Evolutionary conservation across 2,113 vertebrate genomes (phyloP), one percentile per base, ranked within the genome.

Genomic region (Apodemus speciosus): DNA sequence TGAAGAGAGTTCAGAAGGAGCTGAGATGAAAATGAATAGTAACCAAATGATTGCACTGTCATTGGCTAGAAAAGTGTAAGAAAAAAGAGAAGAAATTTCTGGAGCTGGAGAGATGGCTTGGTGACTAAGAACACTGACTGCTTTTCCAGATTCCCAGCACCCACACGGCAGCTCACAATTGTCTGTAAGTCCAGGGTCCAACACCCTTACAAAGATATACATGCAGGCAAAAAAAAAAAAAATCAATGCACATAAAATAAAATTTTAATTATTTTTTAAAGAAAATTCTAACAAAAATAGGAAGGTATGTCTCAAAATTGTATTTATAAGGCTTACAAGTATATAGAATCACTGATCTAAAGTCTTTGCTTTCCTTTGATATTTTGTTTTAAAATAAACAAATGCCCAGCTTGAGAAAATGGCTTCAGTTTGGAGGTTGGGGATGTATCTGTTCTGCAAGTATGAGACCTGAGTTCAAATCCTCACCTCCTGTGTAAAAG

Each of bases 341-440:
- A 14, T 77, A 77, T 58, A 30, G 38, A 81, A 68, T 43, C 49
- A 69, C 46, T 38, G 8, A 20, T 89, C 91, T 95, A 81, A 92
- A 94, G 13, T 58, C 79, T 80, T 89, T 85, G 81, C 51, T 91
- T 32, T 27, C 15, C 40, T 94, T 92, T 92, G 89, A 25, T 27
- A 76, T 89, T 93, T 95, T 88, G 6, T 80, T 95, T 89, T 81
- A 91, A 90, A 93, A 88, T 92, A n/a, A 80, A 62, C 85, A 69
- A 51, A 9, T 9, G 46, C 60, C 5, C 9, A 46, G 60, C 2
- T 38, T 60, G 35, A 60, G 56, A 5, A 64, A 35, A 84, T 35
- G 1, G 9, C 40, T 84, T 84, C 16, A 11, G 2, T 84, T 46
- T 83, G 79, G 30, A 30, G 15, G 15, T 46, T 64, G 1, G 38